These are phyloP conservation scores for Menidia beryllina DNA, from an alignment of 2,113 vertebrate genomes.

Conservation along the genomic window DNA sequence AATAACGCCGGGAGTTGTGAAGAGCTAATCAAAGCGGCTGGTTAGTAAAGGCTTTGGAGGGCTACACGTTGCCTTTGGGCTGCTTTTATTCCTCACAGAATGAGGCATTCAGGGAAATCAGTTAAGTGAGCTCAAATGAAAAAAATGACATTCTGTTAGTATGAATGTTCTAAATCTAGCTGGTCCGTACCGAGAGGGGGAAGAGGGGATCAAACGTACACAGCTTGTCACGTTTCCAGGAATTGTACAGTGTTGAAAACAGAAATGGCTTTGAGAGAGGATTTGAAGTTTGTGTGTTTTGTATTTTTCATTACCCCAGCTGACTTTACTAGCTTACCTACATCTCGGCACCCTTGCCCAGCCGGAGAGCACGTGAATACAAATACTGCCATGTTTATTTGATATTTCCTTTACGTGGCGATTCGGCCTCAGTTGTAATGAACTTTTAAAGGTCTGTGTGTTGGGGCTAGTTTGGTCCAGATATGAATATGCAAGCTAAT, in stretches of 20 bases:
- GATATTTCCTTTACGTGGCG: conserved; percentile 38
- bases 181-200: conserved; percentile 7
- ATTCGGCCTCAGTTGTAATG: conserved; percentile 39
- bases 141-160: conserved; percentile 47
- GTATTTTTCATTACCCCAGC: conserved; percentile 31
- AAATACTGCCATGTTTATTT: conserved; percentile 20
- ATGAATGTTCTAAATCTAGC: conserved; percentile 38
- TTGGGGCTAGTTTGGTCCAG: conserved; percentile 6
- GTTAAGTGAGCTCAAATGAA: conserved; percentile 41
- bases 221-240: conserved; percentile 55
- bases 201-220: conserved; percentile 33
- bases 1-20: conserved; percentile 12
- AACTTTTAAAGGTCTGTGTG: conserved; percentile 33
- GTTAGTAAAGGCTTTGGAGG: conserved; percentile 10
- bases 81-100: conserved; percentile 44
- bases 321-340: conserved; percentile 36
- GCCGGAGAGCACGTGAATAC: conserved; percentile 26
- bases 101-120: conserved; percentile 64
- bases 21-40: conserved; percentile 25
- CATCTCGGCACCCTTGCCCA: conserved; percentile 12
- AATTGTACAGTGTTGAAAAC: conserved; percentile 60
- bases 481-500: conserved; percentile 24
- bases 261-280: conserved; percentile 46
- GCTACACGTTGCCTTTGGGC: conserved; percentile 32
- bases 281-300: conserved; percentile 63